Evolutionary conservation across 2,797 vertebrate genomes (phyloP).

Genomic region (Neosilurus mollespiculum): DNA sequence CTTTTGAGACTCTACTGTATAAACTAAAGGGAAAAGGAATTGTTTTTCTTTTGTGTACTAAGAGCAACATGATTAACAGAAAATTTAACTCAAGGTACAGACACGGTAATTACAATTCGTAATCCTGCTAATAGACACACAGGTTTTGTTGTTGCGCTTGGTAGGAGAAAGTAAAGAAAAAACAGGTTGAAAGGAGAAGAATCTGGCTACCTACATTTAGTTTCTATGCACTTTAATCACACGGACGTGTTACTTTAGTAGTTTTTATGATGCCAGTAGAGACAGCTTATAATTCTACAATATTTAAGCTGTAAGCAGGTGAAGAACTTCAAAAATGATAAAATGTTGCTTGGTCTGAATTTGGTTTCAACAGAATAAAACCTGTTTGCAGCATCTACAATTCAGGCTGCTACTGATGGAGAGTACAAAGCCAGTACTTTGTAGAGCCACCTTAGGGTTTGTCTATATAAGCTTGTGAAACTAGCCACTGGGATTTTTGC

Average conservation of each 20-base stretch:
- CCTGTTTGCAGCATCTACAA: background rate
- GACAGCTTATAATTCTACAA: background rate
- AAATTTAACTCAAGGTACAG: background rate
- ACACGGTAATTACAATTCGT: background rate
- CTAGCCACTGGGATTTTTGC: no score
- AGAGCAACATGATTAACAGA: background rate
- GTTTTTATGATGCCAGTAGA: background rate
- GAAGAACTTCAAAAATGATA: background rate
- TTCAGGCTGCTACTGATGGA: background rate
- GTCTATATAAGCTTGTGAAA: no score
- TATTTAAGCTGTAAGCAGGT: background rate
- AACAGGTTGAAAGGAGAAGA: background rate
- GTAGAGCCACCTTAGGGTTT: no score
- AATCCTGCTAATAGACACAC: no score
- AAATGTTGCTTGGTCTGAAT: background rate
- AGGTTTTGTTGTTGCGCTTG: background rate
- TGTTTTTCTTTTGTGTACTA: background rate
- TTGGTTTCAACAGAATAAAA: background rate
- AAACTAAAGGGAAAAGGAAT: background rate
- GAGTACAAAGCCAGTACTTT: no score
- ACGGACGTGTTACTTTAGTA: background rate
- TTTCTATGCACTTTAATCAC: background rate
- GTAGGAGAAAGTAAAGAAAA: background rate
- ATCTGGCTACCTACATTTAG: background rate
- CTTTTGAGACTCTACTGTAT: background rate